Evolutionary conservation across 2,113 vertebrate genomes (phyloP).

Genomic region (Eidolon helvum): DNA sequence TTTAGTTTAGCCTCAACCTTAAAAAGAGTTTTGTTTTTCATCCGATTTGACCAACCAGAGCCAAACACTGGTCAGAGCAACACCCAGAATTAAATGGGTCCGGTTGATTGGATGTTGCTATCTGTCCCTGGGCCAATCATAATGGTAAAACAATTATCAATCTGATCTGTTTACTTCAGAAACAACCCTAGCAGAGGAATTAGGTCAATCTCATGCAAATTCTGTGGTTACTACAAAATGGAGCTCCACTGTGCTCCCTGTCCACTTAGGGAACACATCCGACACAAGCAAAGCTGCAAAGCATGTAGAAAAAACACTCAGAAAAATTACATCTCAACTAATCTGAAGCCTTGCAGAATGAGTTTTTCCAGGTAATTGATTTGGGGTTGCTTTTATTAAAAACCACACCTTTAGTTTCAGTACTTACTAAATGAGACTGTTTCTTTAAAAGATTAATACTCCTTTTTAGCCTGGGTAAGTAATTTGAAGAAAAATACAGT

Average conservation of each 20-base stretch:
- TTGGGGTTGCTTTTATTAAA: not conserved
- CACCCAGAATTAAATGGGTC: not conserved
- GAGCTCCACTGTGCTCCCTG: not conserved
- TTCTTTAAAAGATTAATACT: not conserved
- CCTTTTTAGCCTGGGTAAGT: not conserved
- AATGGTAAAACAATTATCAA: not conserved
- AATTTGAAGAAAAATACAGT: not conserved
- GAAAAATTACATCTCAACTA: not conserved
- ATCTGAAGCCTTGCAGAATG: not conserved
- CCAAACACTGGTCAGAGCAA: not conserved
- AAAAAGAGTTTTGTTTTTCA: not conserved
- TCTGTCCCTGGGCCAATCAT: no score
- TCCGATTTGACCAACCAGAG: not conserved
- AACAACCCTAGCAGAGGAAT: not conserved
- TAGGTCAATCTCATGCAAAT: not conserved
- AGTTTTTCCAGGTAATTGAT: not conserved
- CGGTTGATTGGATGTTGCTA: not conserved
- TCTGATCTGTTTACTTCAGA: not conserved
- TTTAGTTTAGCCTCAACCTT: not conserved
- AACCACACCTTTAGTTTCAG: not conserved
- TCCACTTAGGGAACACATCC: not conserved
- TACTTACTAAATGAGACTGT: not conserved
- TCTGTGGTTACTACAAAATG: not conserved
- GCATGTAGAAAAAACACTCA: not conserved
- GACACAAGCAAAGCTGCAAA: not conserved